phyloP scores from a whole-genome alignment of 2,888 invertebrate species.

The Lacanobia oleracea region DNA sequence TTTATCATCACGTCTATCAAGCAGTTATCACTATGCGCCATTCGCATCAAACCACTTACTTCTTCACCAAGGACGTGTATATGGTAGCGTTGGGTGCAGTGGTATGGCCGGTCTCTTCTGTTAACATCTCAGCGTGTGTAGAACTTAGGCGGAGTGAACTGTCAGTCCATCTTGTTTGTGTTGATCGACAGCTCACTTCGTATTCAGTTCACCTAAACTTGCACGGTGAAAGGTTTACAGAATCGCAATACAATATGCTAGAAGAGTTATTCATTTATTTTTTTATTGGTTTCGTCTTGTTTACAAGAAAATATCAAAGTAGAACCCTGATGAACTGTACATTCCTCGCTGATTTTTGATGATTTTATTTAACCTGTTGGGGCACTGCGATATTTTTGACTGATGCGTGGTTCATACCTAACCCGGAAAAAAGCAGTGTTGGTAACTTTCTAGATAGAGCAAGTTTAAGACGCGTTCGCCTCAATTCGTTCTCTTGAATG shows the following conservation, averaged over 20 bases:
- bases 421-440: not conserved
- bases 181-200: no score
- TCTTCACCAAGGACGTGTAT: constrained; percentile 61
- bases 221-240: not conserved
- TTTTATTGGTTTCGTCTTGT: constrained; percentile 21
- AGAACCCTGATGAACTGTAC: not conserved
- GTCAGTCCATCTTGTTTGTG: no score
- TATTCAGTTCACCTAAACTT: no score
- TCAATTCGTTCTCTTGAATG: not conserved
- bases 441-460: not conserved
- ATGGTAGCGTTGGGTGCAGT: constrained; percentile 42
- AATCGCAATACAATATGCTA: not conserved
- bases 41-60: constrained; percentile 67
- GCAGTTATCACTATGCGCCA: constrained; percentile 65
- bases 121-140: not conserved
- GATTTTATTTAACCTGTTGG: not conserved
- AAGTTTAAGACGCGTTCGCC: not conserved
- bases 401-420: not conserved
- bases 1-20: constrained; percentile 69
- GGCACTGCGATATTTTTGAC: not conserved
- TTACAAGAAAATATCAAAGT: not conserved
- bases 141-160: not conserved
- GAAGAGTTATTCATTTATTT: constrained; percentile 20
- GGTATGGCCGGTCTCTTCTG: constrained; percentile 1
- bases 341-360: not conserved